Conservation (phyloP, 2,888 invertebrate species). For the Eurytoma californica region DNA sequence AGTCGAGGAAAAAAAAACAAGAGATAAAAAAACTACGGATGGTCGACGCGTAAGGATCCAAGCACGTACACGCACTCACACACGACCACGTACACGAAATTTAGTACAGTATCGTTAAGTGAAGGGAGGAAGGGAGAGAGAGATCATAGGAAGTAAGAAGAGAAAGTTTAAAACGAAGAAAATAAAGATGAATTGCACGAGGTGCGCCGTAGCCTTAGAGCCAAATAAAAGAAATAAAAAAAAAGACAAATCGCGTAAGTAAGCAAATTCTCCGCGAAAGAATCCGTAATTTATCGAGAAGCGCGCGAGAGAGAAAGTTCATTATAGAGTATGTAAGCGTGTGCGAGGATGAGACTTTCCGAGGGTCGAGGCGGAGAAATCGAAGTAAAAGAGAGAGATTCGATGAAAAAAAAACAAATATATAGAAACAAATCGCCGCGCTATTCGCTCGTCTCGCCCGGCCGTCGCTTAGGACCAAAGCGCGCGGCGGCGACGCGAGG, state of each 20-base stretch:
- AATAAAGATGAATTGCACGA: neutral
- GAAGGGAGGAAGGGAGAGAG: slow-evolving; percentile 1
- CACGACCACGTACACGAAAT: neutral
- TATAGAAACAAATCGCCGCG: no score
- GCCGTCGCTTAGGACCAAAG: no score
- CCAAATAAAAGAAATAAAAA: slow-evolving; percentile 15
- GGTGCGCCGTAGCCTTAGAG: slow-evolving; percentile 46
- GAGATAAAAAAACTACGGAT: neutral
- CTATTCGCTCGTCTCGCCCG: no score
- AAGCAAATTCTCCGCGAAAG: slow-evolving; percentile 18
- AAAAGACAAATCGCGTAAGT: neutral
- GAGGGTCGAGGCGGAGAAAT: neutral
- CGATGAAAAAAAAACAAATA: no score
- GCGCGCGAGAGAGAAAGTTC: neutral
- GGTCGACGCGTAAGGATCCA: neutral
- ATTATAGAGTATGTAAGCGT: neutral
- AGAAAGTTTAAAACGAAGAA: slow-evolving; percentile 4
- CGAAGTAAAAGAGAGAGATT: neutral
- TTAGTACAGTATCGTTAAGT: slow-evolving; percentile 32
- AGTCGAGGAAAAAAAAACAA: neutral
- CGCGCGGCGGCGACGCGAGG: no score
- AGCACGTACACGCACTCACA: neutral
- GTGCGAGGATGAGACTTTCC: neutral
- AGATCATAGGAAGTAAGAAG: slow-evolving; percentile 7
- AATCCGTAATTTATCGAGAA: neutral